Evolutionary conservation across 2,888 invertebrate species (phyloP).

Genomic region (Pilophorus perplexus): DNA sequence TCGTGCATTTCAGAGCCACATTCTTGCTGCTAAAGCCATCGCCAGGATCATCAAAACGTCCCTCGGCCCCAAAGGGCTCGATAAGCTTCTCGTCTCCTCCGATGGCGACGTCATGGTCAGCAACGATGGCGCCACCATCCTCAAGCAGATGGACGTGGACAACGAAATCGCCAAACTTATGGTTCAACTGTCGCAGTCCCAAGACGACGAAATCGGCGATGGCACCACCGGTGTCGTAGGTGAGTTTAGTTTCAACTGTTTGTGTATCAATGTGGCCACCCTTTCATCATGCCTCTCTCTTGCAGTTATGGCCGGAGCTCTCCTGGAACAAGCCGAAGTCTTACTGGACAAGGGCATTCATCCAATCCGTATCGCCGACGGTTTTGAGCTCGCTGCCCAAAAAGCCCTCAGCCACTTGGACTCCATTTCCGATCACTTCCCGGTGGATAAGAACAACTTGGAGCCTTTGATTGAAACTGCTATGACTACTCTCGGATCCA

Average conservation of each 20-base stretch:
- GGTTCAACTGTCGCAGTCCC: slow-evolving; percentile 97
- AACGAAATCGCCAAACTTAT: slow-evolving; percentile 97
- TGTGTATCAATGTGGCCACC: not conserved
- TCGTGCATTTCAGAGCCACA: slow-evolving; percentile 78
- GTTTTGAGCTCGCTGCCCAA: slow-evolving; percentile 94
- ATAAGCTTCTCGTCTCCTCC: slow-evolving; percentile 94
- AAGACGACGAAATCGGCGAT: slow-evolving; percentile 99
- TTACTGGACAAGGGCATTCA: slow-evolving; percentile 96
- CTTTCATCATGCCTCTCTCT: slow-evolving; percentile 41
- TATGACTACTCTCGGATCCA: slow-evolving; percentile 97
- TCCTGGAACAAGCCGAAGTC: slow-evolving; percentile 90
- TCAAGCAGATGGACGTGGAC: slow-evolving; percentile 96
- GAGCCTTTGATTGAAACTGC: slow-evolving; percentile 92
- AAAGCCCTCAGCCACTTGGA: slow-evolving; percentile 83
- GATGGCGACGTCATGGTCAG: slow-evolving; percentile 65
- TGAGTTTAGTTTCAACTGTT: slow-evolving; percentile 48
- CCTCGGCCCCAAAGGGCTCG: slow-evolving; percentile 93
- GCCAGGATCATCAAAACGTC: slow-evolving; percentile 87
- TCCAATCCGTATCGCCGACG: slow-evolving; percentile 97
- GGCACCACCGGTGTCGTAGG: slow-evolving; percentile 98
- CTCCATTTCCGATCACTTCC: slow-evolving; percentile 83
- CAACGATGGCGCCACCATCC: slow-evolving; percentile 48
- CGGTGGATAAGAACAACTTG: slow-evolving; percentile 75
- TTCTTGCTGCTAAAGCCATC: slow-evolving; percentile 92
- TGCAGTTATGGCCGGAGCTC: slow-evolving; percentile 74